Evolutionary conservation across 2,113 vertebrate species (phyloP).

Genomic region (Pandion haliaetus): DNA sequence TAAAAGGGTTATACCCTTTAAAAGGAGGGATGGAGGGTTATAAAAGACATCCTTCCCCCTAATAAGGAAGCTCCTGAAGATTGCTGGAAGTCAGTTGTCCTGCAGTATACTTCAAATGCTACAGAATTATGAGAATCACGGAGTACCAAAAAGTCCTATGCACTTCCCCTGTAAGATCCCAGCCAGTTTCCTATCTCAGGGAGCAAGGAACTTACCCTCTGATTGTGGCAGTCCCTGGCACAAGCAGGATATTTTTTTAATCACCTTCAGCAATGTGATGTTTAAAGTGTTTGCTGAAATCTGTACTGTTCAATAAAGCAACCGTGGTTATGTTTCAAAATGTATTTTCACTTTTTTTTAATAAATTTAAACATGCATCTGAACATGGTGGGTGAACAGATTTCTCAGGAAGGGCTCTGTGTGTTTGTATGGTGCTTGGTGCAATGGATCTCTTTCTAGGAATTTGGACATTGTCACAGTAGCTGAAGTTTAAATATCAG

Average conservation of each 20-base stretch:
- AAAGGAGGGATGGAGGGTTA: neutral
- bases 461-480: neutral
- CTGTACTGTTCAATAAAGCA: neutral
- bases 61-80: neutral
- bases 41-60: neutral
- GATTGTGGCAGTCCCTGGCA: neutral
- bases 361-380: neutral
- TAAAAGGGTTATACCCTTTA: neutral
- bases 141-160: accelerated
- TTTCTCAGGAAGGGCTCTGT: neutral
- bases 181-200: neutral
- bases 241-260: neutral
- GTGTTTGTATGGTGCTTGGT: neutral
- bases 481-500: neutral
- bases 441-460: neutral
- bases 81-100: neutral
- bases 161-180: neutral
- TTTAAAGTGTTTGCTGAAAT: neutral
- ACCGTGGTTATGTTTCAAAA: neutral
- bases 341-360: neutral
- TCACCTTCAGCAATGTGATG: neutral
- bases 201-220: neutral
- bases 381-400: neutral
- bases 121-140: accelerated
- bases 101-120: neutral